Evolutionary conservation across 2,888 invertebrate genomes (phyloP), one percentile per base, ranked within the genome.

Genomic region (Cheilosia grossa): DNA sequence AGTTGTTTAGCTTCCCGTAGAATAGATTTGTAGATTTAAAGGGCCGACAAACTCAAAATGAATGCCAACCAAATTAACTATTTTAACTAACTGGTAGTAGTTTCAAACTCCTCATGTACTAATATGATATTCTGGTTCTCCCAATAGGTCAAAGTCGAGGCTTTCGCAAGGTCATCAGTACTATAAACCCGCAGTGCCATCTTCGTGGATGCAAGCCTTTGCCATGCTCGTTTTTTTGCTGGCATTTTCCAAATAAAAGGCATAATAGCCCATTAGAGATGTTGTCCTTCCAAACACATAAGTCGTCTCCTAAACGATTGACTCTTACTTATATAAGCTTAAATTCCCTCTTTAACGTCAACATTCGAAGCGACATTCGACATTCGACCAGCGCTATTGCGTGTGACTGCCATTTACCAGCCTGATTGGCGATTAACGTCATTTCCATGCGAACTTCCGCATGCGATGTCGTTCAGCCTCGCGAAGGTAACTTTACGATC

Each of bases 351-450:
- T 37, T 64, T 40, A 47, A 47, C 47, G 27, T 53, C 24, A n/a
- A 24, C 42, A 59, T 21, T 59, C 59, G 42, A 40, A 24, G 24
- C 10, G 17, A 42, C 37, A 21, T 51, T 49, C 30, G n/a, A n/a
- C 51, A 42, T 73, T 42, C 54, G 40, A 56, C 40, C 56, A 13
- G n/a, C 53, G 58, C 74, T 74, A 74, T 74, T 83, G 79, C 56
- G 58, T 78, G 67, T 53, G 83, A 74, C 83, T 70, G 59, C 44
- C 73, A 79, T 79, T 83, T 83, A 53, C 56, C 56, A 69, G 61
- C 69, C 53, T 74, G 79, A 83, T 74, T 79, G 74, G 44, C 69
- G 74, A 83, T 83, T 83, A 79, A 64, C 44, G 82, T 74, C 64
- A 51, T 79, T 69, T 66, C 27, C 58, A 69, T 63, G 69, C 37